Base-by-base conservation (phyloP, 1,140 invertebrate genomes). In the Drosophila watanabei region DNA sequence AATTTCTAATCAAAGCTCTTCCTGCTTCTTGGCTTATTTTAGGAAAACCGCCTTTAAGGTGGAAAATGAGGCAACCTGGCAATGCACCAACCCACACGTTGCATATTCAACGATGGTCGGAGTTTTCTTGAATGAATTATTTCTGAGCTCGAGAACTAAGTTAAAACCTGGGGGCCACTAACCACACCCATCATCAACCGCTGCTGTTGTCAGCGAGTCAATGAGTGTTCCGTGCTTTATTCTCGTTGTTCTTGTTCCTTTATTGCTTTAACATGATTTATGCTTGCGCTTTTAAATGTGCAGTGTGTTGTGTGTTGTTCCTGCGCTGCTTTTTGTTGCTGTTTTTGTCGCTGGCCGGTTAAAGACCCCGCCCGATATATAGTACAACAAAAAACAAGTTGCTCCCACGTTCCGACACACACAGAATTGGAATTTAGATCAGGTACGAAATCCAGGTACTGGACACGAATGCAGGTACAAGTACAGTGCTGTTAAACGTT, bases 111-210 rank as follows among this genome's bases (percentile, higher is more conserved):
- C 70, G 76, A 82, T 52, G 24, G 75, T 24, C 49, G 37, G 20
- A 39, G 33, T 90, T 89, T 89, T 90, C 86, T 90, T 89, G 79
- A 89, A 90, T 90, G 82, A 89, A 89, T 89, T 90, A 89, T 90
- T 88, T 89, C 82, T 79, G 66, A 48, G 79, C 41, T 49, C 49
- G 48, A 66, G 58, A 71, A 75, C 58, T 69, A 70, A 66, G 58
- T 57, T 63, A 64, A 69, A 75, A 49, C 63, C 48, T 57, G 75
- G 63, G 60, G 83, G 84, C 80, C 84, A 82, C 56, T 86, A 86
- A 85, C 75, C 85, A 73, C 85, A 89, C 85, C 80, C 85, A 71
- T 52, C 14, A 72, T 33, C 30, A 45, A 24, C 46, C 24, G 24
- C 18, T 30, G 51, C 32, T 11, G 32, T 1, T 20, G 51, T 33